Evolutionary conservation across 23 tunicate genomes (phyloP).

Genomic region (Trididemnum clinides): DNA sequence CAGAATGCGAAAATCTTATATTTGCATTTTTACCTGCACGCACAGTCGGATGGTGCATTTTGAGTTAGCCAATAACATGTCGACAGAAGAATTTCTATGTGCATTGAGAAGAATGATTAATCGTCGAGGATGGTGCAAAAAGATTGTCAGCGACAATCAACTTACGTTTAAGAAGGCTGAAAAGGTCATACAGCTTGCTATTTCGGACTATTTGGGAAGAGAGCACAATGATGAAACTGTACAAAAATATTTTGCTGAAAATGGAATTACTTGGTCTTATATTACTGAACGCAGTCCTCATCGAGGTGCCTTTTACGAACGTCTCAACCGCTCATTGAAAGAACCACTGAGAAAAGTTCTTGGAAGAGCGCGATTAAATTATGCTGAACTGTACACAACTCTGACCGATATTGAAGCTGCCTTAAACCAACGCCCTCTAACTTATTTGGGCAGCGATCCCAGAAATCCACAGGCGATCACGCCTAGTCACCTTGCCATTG

Average conservation of each 20-base stretch:
- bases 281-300: slow-evolving; percentile 3
- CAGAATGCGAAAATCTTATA: background rate
- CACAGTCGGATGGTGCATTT: slow-evolving; percentile 1
- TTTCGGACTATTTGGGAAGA: slow-evolving; percentile 13
- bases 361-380: background rate
- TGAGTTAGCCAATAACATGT: slow-evolving; percentile 1
- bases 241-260: background rate
- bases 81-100: slow-evolving; percentile 1
- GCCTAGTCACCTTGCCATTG: background rate
- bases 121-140: background rate
- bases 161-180: slow-evolving; percentile 7
- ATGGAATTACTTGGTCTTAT: background rate
- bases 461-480: background rate
- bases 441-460: slow-evolving; percentile 18
- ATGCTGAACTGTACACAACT: background rate
- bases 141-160: slow-evolving; percentile 9
- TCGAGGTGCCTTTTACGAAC: background rate
- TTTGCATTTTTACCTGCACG: slow-evolving; percentile 12
- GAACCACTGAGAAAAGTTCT: slow-evolving; percentile 3
- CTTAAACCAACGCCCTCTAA: background rate
- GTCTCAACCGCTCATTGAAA: slow-evolving; percentile 2
- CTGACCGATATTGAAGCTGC: background rate
- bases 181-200: background rate
- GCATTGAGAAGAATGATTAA: slow-evolving; percentile 12
- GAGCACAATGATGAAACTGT: background rate